phyloP scores from a whole-genome alignment of 2,888 invertebrate genomes.

The Oscheius sp. region DNA sequence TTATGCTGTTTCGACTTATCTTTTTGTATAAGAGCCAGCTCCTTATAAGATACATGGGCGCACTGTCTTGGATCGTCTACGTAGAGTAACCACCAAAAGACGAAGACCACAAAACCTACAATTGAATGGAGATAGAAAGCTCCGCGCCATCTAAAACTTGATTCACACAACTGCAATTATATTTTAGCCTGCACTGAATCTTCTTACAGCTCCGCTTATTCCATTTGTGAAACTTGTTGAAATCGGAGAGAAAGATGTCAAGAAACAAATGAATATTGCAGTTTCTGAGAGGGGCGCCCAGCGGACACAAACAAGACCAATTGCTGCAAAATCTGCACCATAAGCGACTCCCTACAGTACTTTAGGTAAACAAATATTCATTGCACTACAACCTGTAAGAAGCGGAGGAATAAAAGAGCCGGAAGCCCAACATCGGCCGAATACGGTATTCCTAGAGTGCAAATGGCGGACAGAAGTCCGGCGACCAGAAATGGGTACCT shows the following conservation, averaged over 20 bases:
- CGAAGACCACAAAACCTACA: constrained; percentile 49
- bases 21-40: constrained; percentile 55
- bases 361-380: not conserved
- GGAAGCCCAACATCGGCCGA: constrained; percentile 43
- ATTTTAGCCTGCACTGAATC: not conserved
- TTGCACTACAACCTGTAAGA: constrained; percentile 45
- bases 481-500: constrained; percentile 53
- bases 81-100: constrained; percentile 55
- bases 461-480: constrained; percentile 49
- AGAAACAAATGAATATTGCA: constrained; percentile 61
- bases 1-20: constrained; percentile 55
- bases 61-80: constrained; percentile 53
- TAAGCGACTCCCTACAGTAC: constrained; percentile 55
- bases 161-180: constrained; percentile 29
- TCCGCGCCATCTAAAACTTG: constrained; percentile 44
- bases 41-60: constrained; percentile 46
- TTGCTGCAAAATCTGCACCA: constrained; percentile 61
- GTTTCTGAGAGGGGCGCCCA: constrained; percentile 66
- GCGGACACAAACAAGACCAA: constrained; percentile 55
- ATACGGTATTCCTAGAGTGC: constrained; percentile 50
- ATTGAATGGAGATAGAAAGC: constrained; percentile 50
- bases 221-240: constrained; percentile 62
- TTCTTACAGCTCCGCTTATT: constrained; percentile 51
- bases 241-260: constrained; percentile 65
- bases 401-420: constrained; percentile 45